Evolutionary conservation across 1,140 invertebrate genomes (phyloP).

Genomic region (Andrena cerasifolii): DNA sequence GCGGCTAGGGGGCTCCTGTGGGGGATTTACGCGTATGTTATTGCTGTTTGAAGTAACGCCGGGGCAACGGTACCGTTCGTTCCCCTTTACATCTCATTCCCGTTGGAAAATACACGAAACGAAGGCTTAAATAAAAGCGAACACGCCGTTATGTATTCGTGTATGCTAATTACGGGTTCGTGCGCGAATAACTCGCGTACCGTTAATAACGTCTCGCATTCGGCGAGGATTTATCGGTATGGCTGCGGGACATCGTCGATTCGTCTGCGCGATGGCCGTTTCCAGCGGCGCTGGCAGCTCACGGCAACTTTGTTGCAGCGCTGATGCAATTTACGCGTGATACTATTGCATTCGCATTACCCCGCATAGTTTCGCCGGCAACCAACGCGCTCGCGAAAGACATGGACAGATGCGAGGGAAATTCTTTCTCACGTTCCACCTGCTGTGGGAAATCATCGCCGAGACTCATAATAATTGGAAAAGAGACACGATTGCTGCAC

Average conservation of each 20-base stretch:
- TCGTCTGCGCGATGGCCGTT: conserved; percentile 23
- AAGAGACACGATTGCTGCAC: no score
- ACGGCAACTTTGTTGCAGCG: conserved; percentile 9
- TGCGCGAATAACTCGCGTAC: not conserved
- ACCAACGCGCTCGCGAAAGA: not conserved
- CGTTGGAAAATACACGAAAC: not conserved
- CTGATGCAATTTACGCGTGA: conserved; percentile 39
- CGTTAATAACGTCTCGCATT: not conserved
- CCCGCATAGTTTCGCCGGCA: not conserved
- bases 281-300: conserved; percentile 19
- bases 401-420: not conserved
- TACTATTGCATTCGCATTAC: conserved; percentile 31
- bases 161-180: not conserved
- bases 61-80: not conserved
- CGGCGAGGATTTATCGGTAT: conserved; percentile 10
- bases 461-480: not conserved
- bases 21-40: not conserved
- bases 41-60: not conserved
- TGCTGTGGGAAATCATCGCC: no score
- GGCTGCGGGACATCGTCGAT: conserved; percentile 3
- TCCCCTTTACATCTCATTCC: not conserved
- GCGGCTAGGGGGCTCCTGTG: not conserved
- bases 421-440: conserved; percentile 22
- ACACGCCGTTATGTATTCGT: no score
- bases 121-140: not conserved